Evolutionary conservation across 2,797 vertebrate species (phyloP), one percentile per base, ranked within the genome.

Genomic region (Ispidina lecontei): DNA sequence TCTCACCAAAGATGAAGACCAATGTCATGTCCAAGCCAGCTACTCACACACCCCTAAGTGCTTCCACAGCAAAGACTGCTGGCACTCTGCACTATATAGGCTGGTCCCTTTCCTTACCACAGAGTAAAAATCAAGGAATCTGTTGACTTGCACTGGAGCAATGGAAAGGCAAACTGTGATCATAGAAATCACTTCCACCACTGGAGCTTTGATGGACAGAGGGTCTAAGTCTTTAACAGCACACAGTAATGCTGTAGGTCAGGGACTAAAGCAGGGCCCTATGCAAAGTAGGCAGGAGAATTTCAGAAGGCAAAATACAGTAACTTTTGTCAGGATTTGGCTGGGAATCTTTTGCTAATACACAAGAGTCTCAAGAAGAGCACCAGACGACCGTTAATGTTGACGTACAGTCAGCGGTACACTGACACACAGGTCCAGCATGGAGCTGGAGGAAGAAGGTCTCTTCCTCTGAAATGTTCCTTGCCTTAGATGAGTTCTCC

Each of bases 301-400:
- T 54, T 90, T 84, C 56, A 84, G 33, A 83, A 67, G 14, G 41
- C 47, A 93, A 89, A 95, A 90, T 8, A 20, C n/a, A 81, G 70
- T 52, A 18, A 56, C 26, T 84, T 87, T 59, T 68, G 35, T 63
- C 35, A 84, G 47, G 20, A 80, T 67, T 83, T 63, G 26, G 15
- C 43, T 9, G 5, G 65, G 39, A 77, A 90, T 63, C 29, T 63
- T 89, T 84, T 91, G 35, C 18, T 83, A 54, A 70, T 44, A 84
- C 1, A 2, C 9, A 29, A 29, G 41, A 41, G 23, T 55, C 31
- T 63, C 65, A 28, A 76, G 75, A 73, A 76, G 28, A 87, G 77
- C 22, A 62, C 16, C n/a, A 77, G 43, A 60, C 2, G 6, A 72
- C 47, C 51, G 56, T 74, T 77, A 83, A 67, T 54, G 72, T 71